Percentiles rank a stretch among this genome's conserved stretches.
These are phyloP conservation scores for Pholis gunnellus DNA, from an alignment of 2,113 vertebrate genomes.

Conservation along the genomic window DNA sequence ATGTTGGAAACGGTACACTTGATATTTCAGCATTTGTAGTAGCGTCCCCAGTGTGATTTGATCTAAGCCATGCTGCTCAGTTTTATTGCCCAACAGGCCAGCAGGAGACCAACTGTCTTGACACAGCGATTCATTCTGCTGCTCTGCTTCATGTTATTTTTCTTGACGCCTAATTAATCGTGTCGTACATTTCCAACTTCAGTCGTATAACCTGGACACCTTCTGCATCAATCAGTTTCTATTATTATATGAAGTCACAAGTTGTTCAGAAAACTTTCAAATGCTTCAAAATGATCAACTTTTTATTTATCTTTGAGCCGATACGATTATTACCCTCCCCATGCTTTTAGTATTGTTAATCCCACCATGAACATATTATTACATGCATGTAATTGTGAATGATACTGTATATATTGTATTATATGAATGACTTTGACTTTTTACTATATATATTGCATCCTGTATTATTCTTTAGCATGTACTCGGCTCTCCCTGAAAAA, in stretches of 20 bases:
- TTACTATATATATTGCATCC: background rate
- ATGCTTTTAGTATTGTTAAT: background rate
- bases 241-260: background rate
- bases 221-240: background rate
- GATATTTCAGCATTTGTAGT: slow-evolving; percentile 20
- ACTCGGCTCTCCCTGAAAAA: background rate
- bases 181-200: slow-evolving; percentile 4
- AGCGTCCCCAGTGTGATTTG: background rate
- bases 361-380: background rate
- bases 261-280: background rate
- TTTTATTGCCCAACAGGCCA: slow-evolving; percentile 5
- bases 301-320: background rate
- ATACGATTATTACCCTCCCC: background rate
- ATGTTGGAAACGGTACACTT: background rate
- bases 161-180: background rate
- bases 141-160: slow-evolving; percentile 23
- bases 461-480: background rate
- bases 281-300: background rate
- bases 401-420: background rate
- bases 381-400: background rate
- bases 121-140: slow-evolving; percentile 8
- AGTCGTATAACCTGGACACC: slow-evolving; percentile 2
- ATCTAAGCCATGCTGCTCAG: background rate
- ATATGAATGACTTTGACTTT: background rate
- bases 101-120: slow-evolving; percentile 10